phyloP scores from a whole-genome alignment of 2,888 invertebrate species.

The Drosophila cognata region DNA sequence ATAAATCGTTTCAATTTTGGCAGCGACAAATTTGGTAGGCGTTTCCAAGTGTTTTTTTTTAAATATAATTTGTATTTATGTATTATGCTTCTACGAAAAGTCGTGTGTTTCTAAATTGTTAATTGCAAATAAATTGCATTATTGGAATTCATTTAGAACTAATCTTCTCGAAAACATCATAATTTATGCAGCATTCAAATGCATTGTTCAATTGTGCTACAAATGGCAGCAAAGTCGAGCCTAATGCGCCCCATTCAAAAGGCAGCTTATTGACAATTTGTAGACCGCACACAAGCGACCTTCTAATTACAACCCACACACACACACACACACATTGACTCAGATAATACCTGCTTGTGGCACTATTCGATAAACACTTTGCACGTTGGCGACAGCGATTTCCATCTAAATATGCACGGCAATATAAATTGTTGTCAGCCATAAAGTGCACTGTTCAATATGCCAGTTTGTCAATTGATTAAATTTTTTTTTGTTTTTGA shows the following conservation, averaged over 20 bases:
- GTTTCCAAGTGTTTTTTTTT: background rate
- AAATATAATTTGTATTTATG: background rate
- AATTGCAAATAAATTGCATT: background rate
- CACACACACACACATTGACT: constrained; percentile 12
- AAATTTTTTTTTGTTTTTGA: constrained; percentile 60
- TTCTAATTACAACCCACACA: constrained; percentile 41
- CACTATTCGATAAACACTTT: constrained; percentile 62
- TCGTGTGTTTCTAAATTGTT: background rate
- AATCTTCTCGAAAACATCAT: background rate
- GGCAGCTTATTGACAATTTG: constrained; percentile 24
- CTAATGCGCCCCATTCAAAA: constrained; percentile 41
- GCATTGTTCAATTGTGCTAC: constrained; percentile 40
- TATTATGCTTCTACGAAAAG: background rate
- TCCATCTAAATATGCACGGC: constrained; percentile 62
- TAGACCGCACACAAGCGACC: constrained; percentile 58
- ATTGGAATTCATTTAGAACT: background rate
- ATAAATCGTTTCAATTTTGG: background rate
- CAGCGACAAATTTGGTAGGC: background rate
- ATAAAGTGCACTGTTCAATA: constrained; percentile 75
- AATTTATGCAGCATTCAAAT: constrained; percentile 23
- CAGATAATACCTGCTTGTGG: constrained; percentile 49
- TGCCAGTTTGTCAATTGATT: constrained; percentile 76
- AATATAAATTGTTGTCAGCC: constrained; percentile 64
- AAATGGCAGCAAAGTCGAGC: constrained; percentile 25
- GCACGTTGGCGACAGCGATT: constrained; percentile 77